Conservation (phyloP, 2,797 vertebrate species). For the Corythornis leucogaster region DNA sequence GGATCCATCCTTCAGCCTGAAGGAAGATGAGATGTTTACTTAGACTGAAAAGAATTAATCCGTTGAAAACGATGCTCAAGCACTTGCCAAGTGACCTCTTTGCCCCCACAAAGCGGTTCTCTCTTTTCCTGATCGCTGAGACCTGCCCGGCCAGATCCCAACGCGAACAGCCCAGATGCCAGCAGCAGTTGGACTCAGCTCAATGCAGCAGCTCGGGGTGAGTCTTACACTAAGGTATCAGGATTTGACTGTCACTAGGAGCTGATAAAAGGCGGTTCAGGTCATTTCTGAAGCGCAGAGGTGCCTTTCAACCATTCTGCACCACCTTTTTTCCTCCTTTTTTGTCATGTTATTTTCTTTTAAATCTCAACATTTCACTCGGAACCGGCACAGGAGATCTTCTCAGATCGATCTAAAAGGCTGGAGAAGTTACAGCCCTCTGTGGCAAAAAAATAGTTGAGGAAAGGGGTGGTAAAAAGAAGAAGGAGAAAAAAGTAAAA, state of each 20-base stretch:
- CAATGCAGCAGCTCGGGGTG: background rate
- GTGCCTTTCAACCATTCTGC: background rate
- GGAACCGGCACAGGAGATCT: background rate
- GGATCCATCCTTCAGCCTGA: background rate
- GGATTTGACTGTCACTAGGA: background rate
- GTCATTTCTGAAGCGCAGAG: background rate
- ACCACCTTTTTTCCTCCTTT: too few relatives aligned
- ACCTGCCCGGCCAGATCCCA: background rate
- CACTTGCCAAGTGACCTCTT: conserved; percentile 63
- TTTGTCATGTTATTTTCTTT: background rate
- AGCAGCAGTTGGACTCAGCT: conserved; percentile 32
- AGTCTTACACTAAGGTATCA: background rate
- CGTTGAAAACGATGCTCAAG: background rate
- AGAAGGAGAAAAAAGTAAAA: background rate
- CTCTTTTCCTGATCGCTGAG: background rate
- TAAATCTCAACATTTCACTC: background rate
- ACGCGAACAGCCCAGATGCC: conserved; percentile 52
- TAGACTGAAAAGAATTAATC: conserved; percentile 41
- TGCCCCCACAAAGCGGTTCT: background rate
- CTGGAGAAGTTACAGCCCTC: background rate
- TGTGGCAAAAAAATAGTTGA: background rate
- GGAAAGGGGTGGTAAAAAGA: background rate
- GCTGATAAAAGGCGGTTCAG: background rate
- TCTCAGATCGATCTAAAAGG: rapidly evolving
- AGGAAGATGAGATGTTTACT: background rate